phyloP scores from a whole-genome alignment of 2,888 invertebrate species.

The Meteorus colon region DNA sequence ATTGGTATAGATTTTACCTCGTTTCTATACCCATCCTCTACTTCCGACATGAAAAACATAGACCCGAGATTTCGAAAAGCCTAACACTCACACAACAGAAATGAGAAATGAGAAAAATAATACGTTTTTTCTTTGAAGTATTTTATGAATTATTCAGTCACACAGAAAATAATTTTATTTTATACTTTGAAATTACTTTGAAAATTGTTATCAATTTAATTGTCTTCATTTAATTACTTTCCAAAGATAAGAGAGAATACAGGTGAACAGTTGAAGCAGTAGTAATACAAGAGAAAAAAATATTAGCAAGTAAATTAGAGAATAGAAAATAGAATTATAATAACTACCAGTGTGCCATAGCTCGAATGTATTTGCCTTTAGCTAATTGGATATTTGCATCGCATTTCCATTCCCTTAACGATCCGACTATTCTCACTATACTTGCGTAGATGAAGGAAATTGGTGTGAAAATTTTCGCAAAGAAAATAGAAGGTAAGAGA shows the following conservation, averaged over 20 bases:
- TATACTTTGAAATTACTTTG: too few species aligned
- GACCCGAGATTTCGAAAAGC: not conserved
- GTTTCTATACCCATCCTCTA: not conserved
- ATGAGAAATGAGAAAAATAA: not conserved
- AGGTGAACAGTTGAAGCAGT: not conserved
- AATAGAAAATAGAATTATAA: constrained; percentile 10
- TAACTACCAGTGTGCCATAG: not conserved
- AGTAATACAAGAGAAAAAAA: not conserved
- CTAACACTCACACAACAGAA: not conserved
- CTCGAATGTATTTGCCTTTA: constrained; percentile 23
- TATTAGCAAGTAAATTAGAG: not conserved
- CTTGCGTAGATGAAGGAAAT: constrained; percentile 14
- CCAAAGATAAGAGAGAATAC: not conserved
- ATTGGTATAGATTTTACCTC: constrained; percentile 3
- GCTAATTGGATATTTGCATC: constrained; percentile 46
- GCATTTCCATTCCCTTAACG: constrained; percentile 43
- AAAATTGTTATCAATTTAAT: too few species aligned
- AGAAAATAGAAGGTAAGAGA: not conserved
- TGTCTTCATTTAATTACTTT: too few species aligned
- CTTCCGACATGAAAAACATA: not conserved
- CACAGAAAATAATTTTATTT: too few species aligned
- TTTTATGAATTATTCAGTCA: not conserved
- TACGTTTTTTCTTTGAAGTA: not conserved
- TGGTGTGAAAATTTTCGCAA: constrained; percentile 13
- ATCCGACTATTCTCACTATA: constrained; percentile 16